Evolutionary conservation across 2,888 invertebrate species (phyloP), one percentile per base, ranked within the genome.

Genomic region (Stegana nigrithorax): DNA sequence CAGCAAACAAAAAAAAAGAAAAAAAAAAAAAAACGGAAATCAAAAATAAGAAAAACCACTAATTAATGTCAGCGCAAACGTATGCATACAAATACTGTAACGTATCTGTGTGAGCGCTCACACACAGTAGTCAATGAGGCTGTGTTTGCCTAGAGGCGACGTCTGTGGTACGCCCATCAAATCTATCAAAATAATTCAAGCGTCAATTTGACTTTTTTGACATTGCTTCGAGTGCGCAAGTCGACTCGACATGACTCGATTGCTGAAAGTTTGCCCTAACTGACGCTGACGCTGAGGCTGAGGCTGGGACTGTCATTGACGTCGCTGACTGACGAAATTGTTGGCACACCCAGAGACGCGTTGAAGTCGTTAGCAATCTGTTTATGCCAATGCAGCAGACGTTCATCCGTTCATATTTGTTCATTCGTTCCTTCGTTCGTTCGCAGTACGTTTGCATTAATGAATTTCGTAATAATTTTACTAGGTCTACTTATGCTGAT

Each of bases 101-200:
- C n/a, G n/a, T n/a, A n/a, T n/a, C n/a, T n/a, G n/a, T n/a, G n/a
- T n/a, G n/a, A n/a, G n/a, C n/a, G n/a, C n/a, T n/a, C n/a, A 29
- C 32, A 19, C 55, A 8, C 47, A 25, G 23, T 23, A 47, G 25
- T 12, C 47, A 47, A 47, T 23, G 25, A 25, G 47, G 23, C 21
- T 23, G 23, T n/a, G n/a, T n/a, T n/a, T n/a, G n/a, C n/a, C n/a
- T n/a, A n/a, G n/a, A n/a, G n/a, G n/a, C n/a, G n/a, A n/a, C 32
- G n/a, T 55, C 26, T 55, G 53, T 55, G 53, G 53, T 62, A 65
- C 69, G 69, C 72, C 67, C 66, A 72, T 72, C 69, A 72, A 81
- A 81, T 82, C 73, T 75, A 79, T 81, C 81, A 81, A 82, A 80
- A 66, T 67, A 75, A 78, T 70, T 79, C 69, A 79, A 75, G 81